Base-by-base conservation (phyloP, 2,797 vertebrate species). In the Bufotes viridis region DNA sequence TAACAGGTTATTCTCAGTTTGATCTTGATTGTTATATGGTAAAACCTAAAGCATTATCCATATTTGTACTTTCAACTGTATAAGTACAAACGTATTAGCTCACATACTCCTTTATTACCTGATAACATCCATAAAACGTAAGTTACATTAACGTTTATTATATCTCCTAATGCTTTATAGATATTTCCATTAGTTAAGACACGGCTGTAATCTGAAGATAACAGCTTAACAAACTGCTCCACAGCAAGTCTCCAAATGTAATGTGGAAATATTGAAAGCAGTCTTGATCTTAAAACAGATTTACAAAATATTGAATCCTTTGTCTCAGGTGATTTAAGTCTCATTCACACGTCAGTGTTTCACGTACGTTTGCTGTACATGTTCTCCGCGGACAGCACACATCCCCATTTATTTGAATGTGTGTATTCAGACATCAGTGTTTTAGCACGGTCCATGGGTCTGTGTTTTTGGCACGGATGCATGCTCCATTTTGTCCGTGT, bases 221-320 rank as follows among this genome's bases (percentile, higher is more conserved):
- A 88, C 83, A 88, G 87, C 87, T 61, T 84, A 83, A 78, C 81
- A 88, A 84, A 72, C 81, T 78, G 81, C 60, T 26, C 70, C 51
- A 22, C 49, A 12, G 70, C 49, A 78, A 80, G 87, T n/a, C 72
- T 84, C 12, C 61, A 74, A 26, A 55, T 57, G 29, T 26, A 26
- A 10, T 22, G 20, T 58, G n/a, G 26, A 58, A 12, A 49, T 17
- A 72, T 49, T 1, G 4, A 49, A 69, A 74, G 15, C 17, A 1
- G 3, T 75, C 42, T 53, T 6, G 9, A n/a, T 18, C 17, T 11
- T 51, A 22, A 13, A 75, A 49, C 70, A 74, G 11, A 22, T 74
- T 2, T 42, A 2, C 1, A 0, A 72, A 67, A 67, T 67, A 9
- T 9, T 11, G 0, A 42, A 42, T 42, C 3, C 42, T 42, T 42